Conservation (phyloP, 2,113 vertebrate species). For the Python bivittatus region DNA sequence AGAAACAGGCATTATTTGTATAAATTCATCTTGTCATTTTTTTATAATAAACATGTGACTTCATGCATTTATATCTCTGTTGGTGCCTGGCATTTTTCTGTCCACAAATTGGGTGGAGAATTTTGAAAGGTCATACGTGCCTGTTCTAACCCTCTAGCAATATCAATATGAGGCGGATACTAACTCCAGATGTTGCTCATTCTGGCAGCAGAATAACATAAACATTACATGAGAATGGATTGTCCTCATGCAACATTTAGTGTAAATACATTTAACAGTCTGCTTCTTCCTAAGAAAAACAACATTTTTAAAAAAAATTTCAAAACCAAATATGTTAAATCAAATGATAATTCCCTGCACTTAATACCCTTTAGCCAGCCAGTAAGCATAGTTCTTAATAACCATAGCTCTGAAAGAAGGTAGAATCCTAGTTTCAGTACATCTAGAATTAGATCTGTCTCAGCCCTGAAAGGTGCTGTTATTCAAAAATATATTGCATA, state of each 20-base stretch:
- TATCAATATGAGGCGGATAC: background rate
- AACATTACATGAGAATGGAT: background rate
- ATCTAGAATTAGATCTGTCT: conserved; percentile 45
- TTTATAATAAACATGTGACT: background rate
- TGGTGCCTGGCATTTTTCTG: background rate
- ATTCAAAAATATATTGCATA: conserved; percentile 14
- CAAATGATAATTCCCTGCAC: background rate
- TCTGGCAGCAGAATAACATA: background rate
- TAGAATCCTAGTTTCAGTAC: background rate
- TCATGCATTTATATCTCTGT: background rate
- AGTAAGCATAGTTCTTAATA: background rate
- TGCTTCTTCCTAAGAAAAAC: conserved; percentile 12
- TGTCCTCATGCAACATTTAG: conserved; percentile 22
- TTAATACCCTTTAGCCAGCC: conserved; percentile 27
- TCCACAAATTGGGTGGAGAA: background rate
- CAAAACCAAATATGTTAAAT: background rate
- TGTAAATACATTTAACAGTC: conserved; percentile 7
- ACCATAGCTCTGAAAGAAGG: background rate
- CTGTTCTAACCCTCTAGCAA: background rate
- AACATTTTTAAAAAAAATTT: background rate
- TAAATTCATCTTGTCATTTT: background rate
- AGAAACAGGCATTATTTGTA: background rate
- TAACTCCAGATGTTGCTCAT: background rate
- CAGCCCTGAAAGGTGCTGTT: conserved; percentile 38
- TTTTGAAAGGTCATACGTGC: background rate